phyloP scores from a whole-genome alignment of 2,797 vertebrate genomes.

The Heteromormyrus szaboi region DNA sequence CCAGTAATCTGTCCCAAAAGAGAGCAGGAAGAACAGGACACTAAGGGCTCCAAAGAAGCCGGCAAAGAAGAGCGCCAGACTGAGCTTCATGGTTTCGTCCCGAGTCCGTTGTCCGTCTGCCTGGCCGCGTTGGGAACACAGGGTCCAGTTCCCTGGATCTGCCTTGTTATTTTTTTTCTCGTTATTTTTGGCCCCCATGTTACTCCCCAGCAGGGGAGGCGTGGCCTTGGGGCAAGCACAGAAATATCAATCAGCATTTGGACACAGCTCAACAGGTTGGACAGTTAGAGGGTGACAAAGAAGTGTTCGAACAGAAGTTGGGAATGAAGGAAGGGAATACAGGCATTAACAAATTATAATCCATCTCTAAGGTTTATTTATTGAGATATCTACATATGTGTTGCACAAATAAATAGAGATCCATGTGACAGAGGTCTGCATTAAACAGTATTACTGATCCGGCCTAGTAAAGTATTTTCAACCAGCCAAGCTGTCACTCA shows the following conservation, averaged over 20 bases:
- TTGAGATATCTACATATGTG: background rate
- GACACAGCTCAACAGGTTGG: conserved; percentile 50
- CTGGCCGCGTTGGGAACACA: conserved; percentile 39
- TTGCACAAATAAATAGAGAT: conserved; percentile 6
- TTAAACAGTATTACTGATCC: background rate
- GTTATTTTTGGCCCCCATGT: conserved; percentile 82
- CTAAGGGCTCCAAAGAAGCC: conserved; percentile 87
- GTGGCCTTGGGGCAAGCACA: conserved; percentile 46
- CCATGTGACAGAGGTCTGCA: background rate
- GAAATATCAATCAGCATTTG: conserved; percentile 82
- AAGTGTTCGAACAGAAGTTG: conserved; percentile 39
- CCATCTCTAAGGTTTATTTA: background rate
- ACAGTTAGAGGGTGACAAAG: conserved; percentile 40
- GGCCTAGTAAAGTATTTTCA: background rate
- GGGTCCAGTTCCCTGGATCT: conserved; percentile 54
- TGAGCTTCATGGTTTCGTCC: conserved; percentile 73
- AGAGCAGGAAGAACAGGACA: conserved; percentile 78
- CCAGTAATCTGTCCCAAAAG: conserved; percentile 97
- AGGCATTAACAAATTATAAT: background rate
- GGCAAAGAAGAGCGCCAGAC: conserved; percentile 83
- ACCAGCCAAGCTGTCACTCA: background rate
- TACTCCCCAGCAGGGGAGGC: conserved; percentile 20
- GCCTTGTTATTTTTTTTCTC: conserved; percentile 72
- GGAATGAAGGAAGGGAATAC: background rate
- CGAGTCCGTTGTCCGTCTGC: conserved; percentile 26